These are phyloP conservation scores for Dolichotis patagonum DNA, from an alignment of 2,113 vertebrate genomes.

Conservation along the genomic window DNA sequence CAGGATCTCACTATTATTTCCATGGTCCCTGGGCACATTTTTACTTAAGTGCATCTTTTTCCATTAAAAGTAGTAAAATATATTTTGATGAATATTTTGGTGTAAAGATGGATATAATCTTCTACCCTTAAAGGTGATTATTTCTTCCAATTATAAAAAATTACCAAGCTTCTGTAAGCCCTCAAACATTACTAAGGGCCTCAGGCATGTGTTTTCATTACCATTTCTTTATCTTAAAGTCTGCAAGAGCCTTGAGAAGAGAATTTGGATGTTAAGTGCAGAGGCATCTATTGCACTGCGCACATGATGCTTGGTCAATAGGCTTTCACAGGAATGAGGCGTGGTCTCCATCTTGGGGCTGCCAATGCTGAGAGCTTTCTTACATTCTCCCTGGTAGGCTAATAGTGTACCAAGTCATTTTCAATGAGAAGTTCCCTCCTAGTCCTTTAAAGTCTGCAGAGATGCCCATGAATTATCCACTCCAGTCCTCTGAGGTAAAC, in stretches of 20 bases:
- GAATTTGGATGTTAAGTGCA: too few species aligned
- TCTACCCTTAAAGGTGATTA: neutral
- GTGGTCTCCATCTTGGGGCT: neutral
- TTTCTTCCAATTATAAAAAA: neutral
- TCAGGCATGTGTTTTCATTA: too few species aligned
- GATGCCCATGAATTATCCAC: neutral
- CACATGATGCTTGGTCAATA: neutral
- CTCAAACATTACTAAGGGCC: neutral
- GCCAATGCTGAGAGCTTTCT: neutral
- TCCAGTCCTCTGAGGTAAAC: neutral
- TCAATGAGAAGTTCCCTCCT: neutral
- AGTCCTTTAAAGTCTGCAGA: neutral
- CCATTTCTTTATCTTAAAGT: neutral
- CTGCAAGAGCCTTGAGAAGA: neutral
- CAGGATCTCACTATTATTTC: neutral
- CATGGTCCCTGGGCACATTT: accelerated
- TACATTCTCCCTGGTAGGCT: neutral
- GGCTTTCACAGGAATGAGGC: neutral
- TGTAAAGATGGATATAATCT: neutral
- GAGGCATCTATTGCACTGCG: accelerated
- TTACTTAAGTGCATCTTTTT: neutral
- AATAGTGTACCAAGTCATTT: neutral
- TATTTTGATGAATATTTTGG: neutral
- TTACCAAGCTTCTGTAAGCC: neutral
- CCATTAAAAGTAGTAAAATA: neutral